Base-by-base conservation (phyloP, 2,797 vertebrate species). In the Alectoris magna region DNA sequence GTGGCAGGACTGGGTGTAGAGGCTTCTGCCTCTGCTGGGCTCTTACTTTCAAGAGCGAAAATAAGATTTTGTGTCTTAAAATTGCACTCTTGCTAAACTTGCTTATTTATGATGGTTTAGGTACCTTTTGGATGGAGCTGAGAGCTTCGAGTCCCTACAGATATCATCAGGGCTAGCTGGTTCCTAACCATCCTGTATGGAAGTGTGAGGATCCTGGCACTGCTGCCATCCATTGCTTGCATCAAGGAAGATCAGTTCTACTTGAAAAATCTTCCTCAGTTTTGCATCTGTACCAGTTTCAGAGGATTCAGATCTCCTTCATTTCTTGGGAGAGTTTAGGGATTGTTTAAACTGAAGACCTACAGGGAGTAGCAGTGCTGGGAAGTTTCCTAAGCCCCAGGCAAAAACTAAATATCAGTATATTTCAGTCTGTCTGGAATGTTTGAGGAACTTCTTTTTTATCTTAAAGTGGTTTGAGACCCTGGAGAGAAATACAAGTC, bases 401-500 rank as follows among this genome's bases (percentile, higher is more conserved):
- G 75, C 81, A 88, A 88, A 82, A 88, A 16, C 34, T 64, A 86
- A 73, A 9, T 76, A 82, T 71, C 64, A 68, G 58, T 86, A 7
- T 73, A 63, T 85, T 88, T 62, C 87, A 86, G 60, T 34, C 49
- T 58, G 43, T 64, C 80, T 91, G 80, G 63, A 93, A 72, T 80
- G 90, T 66, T 84, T 77, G 73, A 89, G 82, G 53, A 93, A 75
- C 34, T 89, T 82, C 2, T 27, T 88, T 90, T 93, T 90, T 86
- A 62, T 86, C 67, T 86, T 76, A 60, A 69, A 64, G 70, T 22
- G 41, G 11, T 75, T 76, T 60, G 68, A 86, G 43, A 70, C 36
- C 46, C 85, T 78, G 55, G 80, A 73, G 67, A 85, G 72, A 72
- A 69, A 56, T 1, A 29, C 9, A 70, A 23, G 89, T 58, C 27